Base-by-base conservation (phyloP, 2,797 vertebrate species). In the Sebastes hubbsi region DNA sequence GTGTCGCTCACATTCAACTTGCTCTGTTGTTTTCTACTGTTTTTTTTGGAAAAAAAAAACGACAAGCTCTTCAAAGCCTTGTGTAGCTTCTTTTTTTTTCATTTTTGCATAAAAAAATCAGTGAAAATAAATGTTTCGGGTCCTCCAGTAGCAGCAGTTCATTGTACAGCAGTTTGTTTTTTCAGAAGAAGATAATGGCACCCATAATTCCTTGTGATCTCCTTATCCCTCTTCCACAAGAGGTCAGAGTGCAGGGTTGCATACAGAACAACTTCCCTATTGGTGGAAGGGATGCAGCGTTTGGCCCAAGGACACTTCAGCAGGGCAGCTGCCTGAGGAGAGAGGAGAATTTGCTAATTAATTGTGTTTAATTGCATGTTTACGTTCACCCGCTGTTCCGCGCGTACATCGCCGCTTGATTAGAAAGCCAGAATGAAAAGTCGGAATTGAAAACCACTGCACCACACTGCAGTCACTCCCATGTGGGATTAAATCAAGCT, bases 401-500 rank as follows among this genome's bases (percentile, higher is more conserved):
- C 66, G 84, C 74, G 85, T 67, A 69, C 59, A 36, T 34, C 20
- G 13, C n/a, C 7, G 76, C 72, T 62, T 81, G 83, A 87, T 91
- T 80, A 81, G 71, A 88, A 79, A 64, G 66, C 68, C 16, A 49
- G 67, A 70, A 75, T 63, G 65, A 87, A 73, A 78, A 82, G 86
- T 83, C 64, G 42, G 56, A 20, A 84, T 62, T 72, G 70, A 85
- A 86, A 91, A 85, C 61, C 72, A 36, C 52, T 67, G 87, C 78
- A 72, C 42, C 71, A 73, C 67, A 61, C 72, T 25, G 71, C 85
- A 69, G 52, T 82, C 95, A 95, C 77, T 76, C 75, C 86, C 77
- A 75, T 73, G 73, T 80, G 59, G 86, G 88, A 92, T 91, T 90
- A 89, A 91, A 93, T 92, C 87, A 93, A 98, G 97, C 96, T 96